Evolutionary conservation across 2,888 invertebrate species (phyloP).

Genomic region (Clitarchus hookeri): DNA sequence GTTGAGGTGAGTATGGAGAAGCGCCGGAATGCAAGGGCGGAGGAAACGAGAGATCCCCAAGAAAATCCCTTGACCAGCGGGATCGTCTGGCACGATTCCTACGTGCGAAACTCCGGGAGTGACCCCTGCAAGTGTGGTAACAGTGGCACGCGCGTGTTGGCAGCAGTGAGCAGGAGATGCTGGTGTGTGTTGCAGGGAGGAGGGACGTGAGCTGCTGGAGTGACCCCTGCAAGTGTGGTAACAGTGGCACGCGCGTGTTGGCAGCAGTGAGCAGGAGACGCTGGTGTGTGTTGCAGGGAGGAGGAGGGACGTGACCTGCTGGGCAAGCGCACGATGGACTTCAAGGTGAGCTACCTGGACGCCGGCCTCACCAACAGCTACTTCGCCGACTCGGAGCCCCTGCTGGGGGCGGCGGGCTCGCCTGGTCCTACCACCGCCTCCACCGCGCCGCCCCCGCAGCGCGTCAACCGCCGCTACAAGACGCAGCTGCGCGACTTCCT

Average conservation of each 20-base stretch:
- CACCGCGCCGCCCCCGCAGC: constrained; percentile 64
- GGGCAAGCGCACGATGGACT: constrained; percentile 98
- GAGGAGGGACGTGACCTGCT: constrained; percentile 97
- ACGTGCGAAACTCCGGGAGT: no score
- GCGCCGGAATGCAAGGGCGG: no score
- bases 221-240: no score
- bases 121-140: no score
- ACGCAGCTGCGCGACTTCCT: constrained; percentile 91
- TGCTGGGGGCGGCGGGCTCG: constrained; percentile 60
- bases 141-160: no score
- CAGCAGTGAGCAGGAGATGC: no score
- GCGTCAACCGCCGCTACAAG: constrained; percentile 89
- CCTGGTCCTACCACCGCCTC: constrained; percentile 54
- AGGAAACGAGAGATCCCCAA: no score
- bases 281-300: constrained; percentile 67
- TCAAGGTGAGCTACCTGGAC: constrained; percentile 96
- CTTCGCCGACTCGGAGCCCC: constrained; percentile 84
- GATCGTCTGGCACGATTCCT: no score
- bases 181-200: constrained; percentile 70
- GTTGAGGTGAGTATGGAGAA: no score
- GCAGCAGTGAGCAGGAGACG: no score
- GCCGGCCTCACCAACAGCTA: constrained; percentile 90
- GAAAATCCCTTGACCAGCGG: no score
- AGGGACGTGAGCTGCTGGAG: constrained; percentile 94
- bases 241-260: no score